Conservation (phyloP, 2,797 vertebrate species). For the Botia almorhae region DNA sequence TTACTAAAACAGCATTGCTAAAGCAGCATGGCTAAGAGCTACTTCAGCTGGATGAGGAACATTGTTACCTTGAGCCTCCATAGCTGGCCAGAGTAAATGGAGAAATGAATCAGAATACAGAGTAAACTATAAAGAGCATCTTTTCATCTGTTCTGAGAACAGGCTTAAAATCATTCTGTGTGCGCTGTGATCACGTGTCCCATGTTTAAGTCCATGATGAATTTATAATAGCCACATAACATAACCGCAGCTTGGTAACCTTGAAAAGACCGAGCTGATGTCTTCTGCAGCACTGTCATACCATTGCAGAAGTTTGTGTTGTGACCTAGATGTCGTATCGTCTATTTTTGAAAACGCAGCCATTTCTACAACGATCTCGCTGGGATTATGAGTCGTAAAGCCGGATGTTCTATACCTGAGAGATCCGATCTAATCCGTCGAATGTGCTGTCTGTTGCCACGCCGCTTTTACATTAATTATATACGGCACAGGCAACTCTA, state of each 20-base stretch:
- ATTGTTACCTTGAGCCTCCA: conserved; percentile 17
- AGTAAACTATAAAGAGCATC: neutral
- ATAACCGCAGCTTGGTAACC: conserved; percentile 2
- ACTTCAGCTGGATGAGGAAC: conserved; percentile 30
- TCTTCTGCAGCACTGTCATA: conserved; percentile 1
- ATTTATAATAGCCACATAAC: neutral
- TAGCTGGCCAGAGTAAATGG: neutral
- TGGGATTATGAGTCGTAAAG: conserved; percentile 30
- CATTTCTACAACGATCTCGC: conserved; percentile 5
- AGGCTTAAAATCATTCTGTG: neutral
- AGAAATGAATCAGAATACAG: neutral
- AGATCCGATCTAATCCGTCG: conserved; percentile 15
- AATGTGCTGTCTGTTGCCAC: conserved; percentile 13
- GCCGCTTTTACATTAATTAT: conserved; percentile 36
- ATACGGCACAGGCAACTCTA: conserved; percentile 34
- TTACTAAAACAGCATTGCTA: neutral
- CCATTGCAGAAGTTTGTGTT: conserved; percentile 24
- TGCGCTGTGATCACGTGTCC: neutral
- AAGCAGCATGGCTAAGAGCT: conserved; percentile 15
- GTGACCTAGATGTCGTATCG: conserved; percentile 43
- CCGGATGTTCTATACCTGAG: conserved; percentile 30
- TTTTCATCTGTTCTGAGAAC: neutral
- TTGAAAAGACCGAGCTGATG: conserved; percentile 7
- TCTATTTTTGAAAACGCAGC: conserved; percentile 41
- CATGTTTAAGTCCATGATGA: neutral